Evolutionary conservation across 2,888 invertebrate genomes (phyloP), one percentile per base, ranked within the genome.

Genomic region (Clunio marinus): DNA sequence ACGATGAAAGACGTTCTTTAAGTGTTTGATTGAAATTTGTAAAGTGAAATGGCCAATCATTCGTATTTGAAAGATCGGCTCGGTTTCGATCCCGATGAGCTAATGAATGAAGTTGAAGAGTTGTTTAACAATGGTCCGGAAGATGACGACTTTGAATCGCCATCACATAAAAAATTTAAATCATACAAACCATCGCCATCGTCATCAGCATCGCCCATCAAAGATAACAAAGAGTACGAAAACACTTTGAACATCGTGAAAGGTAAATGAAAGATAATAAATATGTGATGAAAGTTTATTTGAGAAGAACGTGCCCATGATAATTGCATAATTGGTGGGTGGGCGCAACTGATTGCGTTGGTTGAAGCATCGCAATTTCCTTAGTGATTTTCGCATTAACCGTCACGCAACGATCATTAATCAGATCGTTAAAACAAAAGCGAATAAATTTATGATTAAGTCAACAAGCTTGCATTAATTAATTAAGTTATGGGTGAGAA

Each of bases 51-150:
- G 58, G 57, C 68, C 3, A 68, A 58, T 57, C 68, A 57, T 45
- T 84, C 88, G 70, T 90, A 89, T 76, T 90, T 90, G 82, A 89
- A 89, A 82, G 89, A 90, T 76, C 84, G 89, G 71, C 81, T 90
- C 75, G 90, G 90, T 73, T 89, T 90, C 80, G 90, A 90, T 78
- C 89, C 90, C 71, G 85, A 86, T 75, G 89, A 89, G 77, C 85
- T 83, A 69, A 80, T 84, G 72, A 84, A 84, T 76, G 85, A 87
- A 73, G 58, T 68, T 71, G 85, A 86, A 75, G 89, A 89, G 77
- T 86, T 83, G 69, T 81, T 84, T 72, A 83, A 84, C 76, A 85
- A 87, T 73, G 28, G 25, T 13, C 58, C 58, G 37, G 41, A 37
- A 25, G 68, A 57, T 20, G 58, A 68, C 28, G 68, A 68, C 13